Percentiles rank a stretch among this genome's conserved stretches.
These are phyloP conservation scores for Cylloceria caligata DNA, from an alignment of 2,888 invertebrate genomes.

Conservation along the genomic window DNA sequence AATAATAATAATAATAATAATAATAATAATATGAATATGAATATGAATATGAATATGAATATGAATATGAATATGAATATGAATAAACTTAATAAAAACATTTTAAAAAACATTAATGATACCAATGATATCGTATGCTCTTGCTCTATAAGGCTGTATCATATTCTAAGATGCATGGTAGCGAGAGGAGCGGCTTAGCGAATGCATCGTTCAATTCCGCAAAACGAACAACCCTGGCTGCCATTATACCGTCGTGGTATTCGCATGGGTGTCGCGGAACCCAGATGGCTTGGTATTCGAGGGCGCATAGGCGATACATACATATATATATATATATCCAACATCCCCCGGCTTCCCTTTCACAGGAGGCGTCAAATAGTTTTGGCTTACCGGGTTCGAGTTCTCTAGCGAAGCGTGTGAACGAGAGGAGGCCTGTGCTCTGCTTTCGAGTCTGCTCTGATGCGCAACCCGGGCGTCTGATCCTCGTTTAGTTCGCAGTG, in stretches of 20 bases:
- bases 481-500: constrained; percentile 19
- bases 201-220: neutral
- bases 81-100: too few species aligned
- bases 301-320: neutral
- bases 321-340: neutral
- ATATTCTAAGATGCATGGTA: constrained; percentile 53
- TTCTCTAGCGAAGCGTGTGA: constrained; percentile 16
- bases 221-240: too few species aligned
- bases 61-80: constrained; percentile 17
- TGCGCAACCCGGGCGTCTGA: constrained; percentile 17
- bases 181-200: constrained; percentile 41
- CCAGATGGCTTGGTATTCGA: constrained; percentile 43
- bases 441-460: constrained; percentile 11
- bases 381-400: constrained; percentile 46
- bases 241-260: constrained; percentile 20
- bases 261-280: constrained; percentile 14
- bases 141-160: constrained; percentile 69
- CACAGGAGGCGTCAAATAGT: constrained; percentile 64
- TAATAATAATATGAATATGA: neutral
- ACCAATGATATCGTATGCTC: constrained; percentile 64
- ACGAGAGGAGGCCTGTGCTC: constrained; percentile 5
- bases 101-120: constrained; percentile 40
- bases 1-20: constrained; percentile 27
- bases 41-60: constrained; percentile 13
- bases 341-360: constrained; percentile 51